A percentile compares a stretch with the other conserved stretches of the same genome.
phyloP scores from a whole-genome alignment of 2,888 invertebrate species.

The Stegana nigrithorax region DNA sequence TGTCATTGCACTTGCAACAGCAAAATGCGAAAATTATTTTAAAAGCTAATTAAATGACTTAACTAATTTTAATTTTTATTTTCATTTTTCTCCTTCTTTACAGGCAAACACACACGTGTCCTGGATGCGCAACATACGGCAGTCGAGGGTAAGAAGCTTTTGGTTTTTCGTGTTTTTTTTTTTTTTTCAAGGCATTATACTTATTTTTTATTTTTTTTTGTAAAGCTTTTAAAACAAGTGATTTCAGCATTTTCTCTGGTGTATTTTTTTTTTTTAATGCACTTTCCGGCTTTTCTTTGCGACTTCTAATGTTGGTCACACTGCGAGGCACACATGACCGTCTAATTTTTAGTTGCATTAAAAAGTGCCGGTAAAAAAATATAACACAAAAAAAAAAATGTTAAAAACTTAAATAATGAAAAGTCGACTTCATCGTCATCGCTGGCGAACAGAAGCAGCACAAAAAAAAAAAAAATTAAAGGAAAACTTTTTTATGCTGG shows the following conservation, averaged over 20 bases:
- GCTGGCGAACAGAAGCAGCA: too few species aligned
- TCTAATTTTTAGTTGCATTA: not conserved
- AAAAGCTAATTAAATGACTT: conserved; percentile 44
- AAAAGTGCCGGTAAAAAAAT: too few species aligned
- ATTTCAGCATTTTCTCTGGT: conserved; percentile 15
- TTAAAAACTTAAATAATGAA: not conserved
- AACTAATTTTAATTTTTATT: conserved; percentile 27
- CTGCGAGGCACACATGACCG: not conserved
- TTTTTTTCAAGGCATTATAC: not conserved
- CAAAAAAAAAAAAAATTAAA: too few species aligned
- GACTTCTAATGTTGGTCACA: conserved; percentile 17
- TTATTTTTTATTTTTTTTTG: conserved; percentile 22
- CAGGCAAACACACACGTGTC: conserved; percentile 66
- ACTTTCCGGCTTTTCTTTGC: conserved; percentile 22
- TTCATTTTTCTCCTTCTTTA: conserved; percentile 37
- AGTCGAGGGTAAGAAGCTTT: conserved; percentile 60
- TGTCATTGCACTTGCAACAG: too few species aligned
- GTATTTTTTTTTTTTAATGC: conserved; percentile 6
- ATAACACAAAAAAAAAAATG: not conserved
- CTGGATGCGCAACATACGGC: conserved; percentile 63
- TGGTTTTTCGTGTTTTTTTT: conserved; percentile 22
- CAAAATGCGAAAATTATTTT: conserved; percentile 39
- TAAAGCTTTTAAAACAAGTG: not conserved
- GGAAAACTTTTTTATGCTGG: conserved; percentile 5
- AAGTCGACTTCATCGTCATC: not conserved